Conservation (phyloP, 2,113 vertebrate genomes). For the Gorsachius goisagi region DNA sequence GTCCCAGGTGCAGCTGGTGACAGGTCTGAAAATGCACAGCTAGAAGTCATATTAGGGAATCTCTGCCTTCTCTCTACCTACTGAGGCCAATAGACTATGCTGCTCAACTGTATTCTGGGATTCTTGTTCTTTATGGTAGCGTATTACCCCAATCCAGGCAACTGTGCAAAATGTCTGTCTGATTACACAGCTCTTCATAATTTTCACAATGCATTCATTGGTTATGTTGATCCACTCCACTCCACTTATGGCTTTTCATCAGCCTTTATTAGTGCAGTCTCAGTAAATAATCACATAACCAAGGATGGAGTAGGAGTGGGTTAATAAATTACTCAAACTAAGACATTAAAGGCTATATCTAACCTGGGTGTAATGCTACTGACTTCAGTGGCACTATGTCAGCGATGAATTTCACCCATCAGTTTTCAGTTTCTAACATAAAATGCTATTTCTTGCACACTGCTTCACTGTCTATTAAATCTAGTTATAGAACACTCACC, state of each 20-base stretch:
- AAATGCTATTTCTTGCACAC: neutral
- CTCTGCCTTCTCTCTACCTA: neutral
- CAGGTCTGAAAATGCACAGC: neutral
- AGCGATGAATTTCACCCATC: neutral
- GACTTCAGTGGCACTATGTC: neutral
- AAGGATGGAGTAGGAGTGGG: neutral
- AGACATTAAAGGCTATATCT: neutral
- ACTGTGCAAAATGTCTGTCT: neutral
- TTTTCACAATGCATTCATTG: neutral
- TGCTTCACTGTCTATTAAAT: neutral
- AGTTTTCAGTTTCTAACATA: neutral
- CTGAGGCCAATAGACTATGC: neutral
- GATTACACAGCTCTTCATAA: neutral
- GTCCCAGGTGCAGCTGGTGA: neutral
- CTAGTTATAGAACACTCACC: neutral
- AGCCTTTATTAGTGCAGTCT: neutral
- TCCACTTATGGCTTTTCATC: neutral
- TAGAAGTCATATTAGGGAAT: neutral
- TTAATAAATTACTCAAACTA: neutral
- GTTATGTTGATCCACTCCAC: neutral
- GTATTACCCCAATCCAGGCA: neutral
- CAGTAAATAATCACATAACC: neutral
- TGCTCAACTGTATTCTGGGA: neutral
- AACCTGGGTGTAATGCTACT: neutral
- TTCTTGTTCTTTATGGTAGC: neutral